These are phyloP conservation scores for Oostethus manadensis DNA, from an alignment of 2,113 vertebrate species.

Conservation along the genomic window DNA sequence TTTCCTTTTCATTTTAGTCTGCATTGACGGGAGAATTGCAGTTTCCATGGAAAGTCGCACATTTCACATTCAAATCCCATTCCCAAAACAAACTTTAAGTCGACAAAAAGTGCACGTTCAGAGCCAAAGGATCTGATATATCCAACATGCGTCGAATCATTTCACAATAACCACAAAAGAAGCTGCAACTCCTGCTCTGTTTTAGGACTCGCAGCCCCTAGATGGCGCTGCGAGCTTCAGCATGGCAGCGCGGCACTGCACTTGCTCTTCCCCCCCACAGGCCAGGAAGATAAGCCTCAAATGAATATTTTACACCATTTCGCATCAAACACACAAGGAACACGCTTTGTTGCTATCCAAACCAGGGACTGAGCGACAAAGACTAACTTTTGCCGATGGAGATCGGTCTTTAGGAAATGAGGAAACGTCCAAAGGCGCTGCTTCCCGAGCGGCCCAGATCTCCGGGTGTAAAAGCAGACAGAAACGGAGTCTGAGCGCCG, in stretches of 20 bases:
- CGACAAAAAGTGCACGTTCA: too few species aligned
- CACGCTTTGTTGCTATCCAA: neutral
- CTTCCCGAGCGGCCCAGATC: neutral
- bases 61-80: neutral
- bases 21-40: neutral
- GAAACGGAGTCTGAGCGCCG: too few species aligned
- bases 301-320: slow-evolving; percentile 71
- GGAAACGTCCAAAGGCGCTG: neutral
- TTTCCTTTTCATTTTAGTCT: too few species aligned
- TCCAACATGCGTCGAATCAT: neutral
- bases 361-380: too few species aligned
- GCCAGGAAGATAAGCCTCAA: slow-evolving; percentile 56
- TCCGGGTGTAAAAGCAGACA: too few species aligned
- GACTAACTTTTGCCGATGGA: too few species aligned
- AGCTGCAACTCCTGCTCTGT: too few species aligned
- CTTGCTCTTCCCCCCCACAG: slow-evolving; percentile 36
- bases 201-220: slow-evolving; percentile 31
- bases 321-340: slow-evolving; percentile 49
- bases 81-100: neutral
- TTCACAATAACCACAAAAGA: neutral
- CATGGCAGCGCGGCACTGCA: slow-evolving; percentile 12
- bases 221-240: slow-evolving; percentile 51
- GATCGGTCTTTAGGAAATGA: neutral
- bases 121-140: too few species aligned
- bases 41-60: neutral